A percentile compares a stretch with the other conserved stretches of the same genome.
phyloP scores from a whole-genome alignment of 2,797 vertebrate species.

The Chelon auratus region DNA sequence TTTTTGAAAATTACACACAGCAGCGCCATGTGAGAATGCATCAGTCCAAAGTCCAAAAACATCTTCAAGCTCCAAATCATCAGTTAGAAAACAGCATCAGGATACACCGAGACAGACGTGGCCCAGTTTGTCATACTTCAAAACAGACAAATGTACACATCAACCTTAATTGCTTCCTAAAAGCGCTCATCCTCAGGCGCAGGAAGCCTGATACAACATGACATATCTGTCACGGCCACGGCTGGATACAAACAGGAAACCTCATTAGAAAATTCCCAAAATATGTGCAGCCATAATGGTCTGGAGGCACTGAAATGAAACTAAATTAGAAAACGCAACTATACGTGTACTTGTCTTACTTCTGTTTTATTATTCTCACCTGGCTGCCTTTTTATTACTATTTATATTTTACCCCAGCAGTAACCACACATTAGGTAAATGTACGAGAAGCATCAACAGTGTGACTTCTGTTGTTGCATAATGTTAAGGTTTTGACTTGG shows the following conservation, averaged over 20 bases:
- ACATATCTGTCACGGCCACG: background rate
- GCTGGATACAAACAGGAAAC: background rate
- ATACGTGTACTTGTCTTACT: too few species aligned
- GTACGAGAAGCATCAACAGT: too few species aligned
- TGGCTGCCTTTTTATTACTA: too few species aligned
- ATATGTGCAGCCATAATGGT: too few species aligned
- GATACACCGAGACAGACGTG: conserved; percentile 2
- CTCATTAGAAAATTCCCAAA: background rate
- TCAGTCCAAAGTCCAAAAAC: background rate
- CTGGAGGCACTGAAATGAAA: background rate
- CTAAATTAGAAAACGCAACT: background rate
- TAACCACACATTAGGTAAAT: too few species aligned
- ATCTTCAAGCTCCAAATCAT: conserved; percentile 3
- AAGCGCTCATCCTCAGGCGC: background rate
- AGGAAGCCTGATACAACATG: conserved; percentile 9
- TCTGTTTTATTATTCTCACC: too few species aligned
- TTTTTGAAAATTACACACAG: background rate
- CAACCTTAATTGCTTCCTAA: conserved; percentile 2
- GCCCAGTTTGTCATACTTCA: background rate
- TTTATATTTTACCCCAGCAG: too few species aligned
- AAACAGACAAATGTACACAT: background rate
- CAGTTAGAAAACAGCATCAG: background rate
- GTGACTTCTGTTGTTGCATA: too few species aligned
- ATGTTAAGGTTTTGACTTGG: too few species aligned
- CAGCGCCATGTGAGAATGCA: background rate